A percentile compares a stretch with the other conserved stretches of the same genome.
Evolutionary conservation across 2,888 invertebrate species (phyloP).

Genomic region (Dromius quadrimaculatus): DNA sequence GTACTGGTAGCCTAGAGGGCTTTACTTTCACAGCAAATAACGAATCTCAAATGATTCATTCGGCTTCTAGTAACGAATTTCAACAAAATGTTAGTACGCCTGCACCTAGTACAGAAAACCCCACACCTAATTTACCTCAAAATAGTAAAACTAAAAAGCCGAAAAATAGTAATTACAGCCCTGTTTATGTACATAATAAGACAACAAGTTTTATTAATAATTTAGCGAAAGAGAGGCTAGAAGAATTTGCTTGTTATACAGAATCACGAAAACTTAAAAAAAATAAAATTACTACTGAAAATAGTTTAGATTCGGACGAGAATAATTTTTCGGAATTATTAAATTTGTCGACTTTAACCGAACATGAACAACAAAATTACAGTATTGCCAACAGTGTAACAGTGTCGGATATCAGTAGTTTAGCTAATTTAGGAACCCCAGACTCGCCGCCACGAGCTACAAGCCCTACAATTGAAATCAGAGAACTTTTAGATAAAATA

Average conservation of each 20-base stretch:
- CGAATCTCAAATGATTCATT: slow-evolving; percentile 68
- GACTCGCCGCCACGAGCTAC: slow-evolving; percentile 85
- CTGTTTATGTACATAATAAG: slow-evolving; percentile 43
- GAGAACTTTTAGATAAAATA: slow-evolving; percentile 80
- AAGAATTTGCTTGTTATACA: neutral
- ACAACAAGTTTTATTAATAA: slow-evolving; percentile 47
- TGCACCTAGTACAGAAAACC: neutral
- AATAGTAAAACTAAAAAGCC: neutral
- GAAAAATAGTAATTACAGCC: slow-evolving; percentile 26
- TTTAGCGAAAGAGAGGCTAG: too few species aligned
- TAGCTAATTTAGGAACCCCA: slow-evolving; percentile 76
- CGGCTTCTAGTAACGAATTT: slow-evolving; percentile 69
- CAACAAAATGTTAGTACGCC: slow-evolving; percentile 57
- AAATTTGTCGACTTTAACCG: slow-evolving; percentile 61
- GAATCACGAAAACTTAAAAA: slow-evolving; percentile 9
- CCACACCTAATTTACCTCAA: neutral
- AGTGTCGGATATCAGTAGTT: slow-evolving; percentile 76
- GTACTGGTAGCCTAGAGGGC: slow-evolving; percentile 79
- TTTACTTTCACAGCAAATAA: slow-evolving; percentile 42
- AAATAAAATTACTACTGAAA: slow-evolving; percentile 53
- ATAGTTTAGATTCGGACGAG: slow-evolving; percentile 62
- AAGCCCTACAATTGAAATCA: slow-evolving; percentile 83
- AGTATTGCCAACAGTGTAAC: slow-evolving; percentile 65
- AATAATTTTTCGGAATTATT: slow-evolving; percentile 65
- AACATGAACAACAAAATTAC: slow-evolving; percentile 61